Evolutionary conservation across 2,888 invertebrate genomes (phyloP), one percentile per base, ranked within the genome.

Genomic region (Noctua pronuba): DNA sequence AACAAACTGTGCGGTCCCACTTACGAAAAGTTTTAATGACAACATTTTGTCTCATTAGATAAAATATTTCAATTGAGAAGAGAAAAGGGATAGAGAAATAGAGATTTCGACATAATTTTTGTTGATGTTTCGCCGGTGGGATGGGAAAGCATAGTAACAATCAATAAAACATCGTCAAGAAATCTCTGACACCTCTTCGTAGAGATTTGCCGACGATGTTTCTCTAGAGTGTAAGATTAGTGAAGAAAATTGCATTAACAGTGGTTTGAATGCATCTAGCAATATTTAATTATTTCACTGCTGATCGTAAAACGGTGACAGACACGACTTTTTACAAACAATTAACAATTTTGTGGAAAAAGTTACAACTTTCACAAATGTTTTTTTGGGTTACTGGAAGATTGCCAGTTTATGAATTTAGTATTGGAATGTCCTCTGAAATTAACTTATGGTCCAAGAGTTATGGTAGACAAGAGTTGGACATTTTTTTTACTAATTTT

Each of bases 351-450:
- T 75, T 49, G 41, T 68, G 24, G 64, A 44, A 21, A 58, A 60
- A 65, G 24, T 77, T 3, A 75, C 58, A 73, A 64, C n/a, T 66
- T 69, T 83, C 18, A 41, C 55, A 66, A 60, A 49, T 64, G 10
- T 74, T 71, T 80, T n/a, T 69, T 75, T 66, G 13, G 65, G 67
- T 70, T 67, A 4, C 66, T 86, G 72, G 77, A 67, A 73, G 38
- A 16, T 68, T 75, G 77, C 71, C 75, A 82, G 64, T 18, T 67
- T 62, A 49, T 70, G 8, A 46, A 65, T 66, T 83, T 11, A 49
- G 64, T 73, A 69, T 21, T 72, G 49, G 79, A 68, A 72, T 78
- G 62, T 44, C 8, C 13, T 58, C 58, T 46, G 38, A 38, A 75
- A 75, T 65, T 38, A n/a, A 38, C 6, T 66, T n/a, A 35, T 65